A percentile compares a stretch with the other conserved stretches of the same genome.
Evolutionary conservation across 2,888 invertebrate species (phyloP).

Genomic region (Epicampocera succincta): DNA sequence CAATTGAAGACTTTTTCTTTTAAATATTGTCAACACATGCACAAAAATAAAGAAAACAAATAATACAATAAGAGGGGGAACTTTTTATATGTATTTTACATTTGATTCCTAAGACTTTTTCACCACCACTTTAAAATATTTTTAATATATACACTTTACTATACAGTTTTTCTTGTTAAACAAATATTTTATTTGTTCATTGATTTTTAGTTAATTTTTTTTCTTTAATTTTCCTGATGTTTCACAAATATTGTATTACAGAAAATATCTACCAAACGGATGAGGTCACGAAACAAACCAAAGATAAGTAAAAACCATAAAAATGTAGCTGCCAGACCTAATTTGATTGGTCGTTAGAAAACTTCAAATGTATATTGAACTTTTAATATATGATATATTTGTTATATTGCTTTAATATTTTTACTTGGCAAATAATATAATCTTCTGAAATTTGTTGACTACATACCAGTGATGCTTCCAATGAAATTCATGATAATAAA

Average conservation of each 20-base stretch:
- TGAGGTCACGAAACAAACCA: conserved; percentile 64
- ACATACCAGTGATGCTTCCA: too few relatives aligned
- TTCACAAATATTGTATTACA: conserved; percentile 40
- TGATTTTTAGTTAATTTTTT: conserved; percentile 21
- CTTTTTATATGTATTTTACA: conserved; percentile 33
- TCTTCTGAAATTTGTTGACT: too few relatives aligned
- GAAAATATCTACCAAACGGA: conserved; percentile 52
- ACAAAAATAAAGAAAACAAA: conserved; percentile 55
- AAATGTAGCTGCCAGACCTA: background rate
- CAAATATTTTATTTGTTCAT: conserved; percentile 15
- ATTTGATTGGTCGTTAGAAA: too few relatives aligned
- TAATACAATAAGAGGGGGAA: conserved; percentile 35
- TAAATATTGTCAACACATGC: conserved; percentile 51
- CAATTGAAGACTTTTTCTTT: conserved; percentile 33
- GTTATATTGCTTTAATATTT: too few relatives aligned
- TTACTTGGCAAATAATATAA: too few relatives aligned
- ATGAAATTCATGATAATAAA: too few relatives aligned
- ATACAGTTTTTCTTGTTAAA: conserved; percentile 2
- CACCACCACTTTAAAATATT: background rate
- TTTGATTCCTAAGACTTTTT: background rate
- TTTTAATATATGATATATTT: too few relatives aligned
- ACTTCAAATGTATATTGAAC: too few relatives aligned
- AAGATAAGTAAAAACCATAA: conserved; percentile 36
- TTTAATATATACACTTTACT: conserved; percentile 4
- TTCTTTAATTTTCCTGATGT: conserved; percentile 8